Conservation (phyloP, 2,797 vertebrate species). For the Muscicapa striata region DNA sequence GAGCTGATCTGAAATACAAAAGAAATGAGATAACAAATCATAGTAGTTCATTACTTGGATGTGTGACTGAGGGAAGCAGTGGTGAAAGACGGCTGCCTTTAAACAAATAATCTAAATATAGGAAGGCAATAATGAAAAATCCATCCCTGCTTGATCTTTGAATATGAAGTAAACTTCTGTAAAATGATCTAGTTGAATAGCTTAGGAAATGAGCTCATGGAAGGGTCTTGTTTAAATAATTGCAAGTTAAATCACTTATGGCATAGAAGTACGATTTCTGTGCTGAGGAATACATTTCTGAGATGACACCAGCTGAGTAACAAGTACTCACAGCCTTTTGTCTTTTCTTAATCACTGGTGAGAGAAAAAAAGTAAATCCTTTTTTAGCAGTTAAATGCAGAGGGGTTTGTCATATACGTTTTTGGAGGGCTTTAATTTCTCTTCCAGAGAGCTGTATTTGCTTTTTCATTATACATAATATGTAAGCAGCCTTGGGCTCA, state of each 20-base stretch:
- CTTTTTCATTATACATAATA: neutral
- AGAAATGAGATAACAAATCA: neutral
- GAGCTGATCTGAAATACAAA: neutral
- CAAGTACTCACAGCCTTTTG: neutral
- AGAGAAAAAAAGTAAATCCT: neutral
- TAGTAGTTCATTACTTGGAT: neutral
- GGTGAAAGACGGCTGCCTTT: neutral
- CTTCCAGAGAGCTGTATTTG: neutral
- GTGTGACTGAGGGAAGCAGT: neutral
- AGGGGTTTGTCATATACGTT: rapidly evolving
- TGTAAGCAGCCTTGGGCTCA: neutral
- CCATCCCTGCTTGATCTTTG: neutral
- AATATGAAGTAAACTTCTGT: neutral
- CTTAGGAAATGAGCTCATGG: neutral
- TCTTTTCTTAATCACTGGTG: neutral
- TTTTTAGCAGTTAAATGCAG: neutral
- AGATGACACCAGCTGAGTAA: neutral
- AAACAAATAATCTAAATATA: neutral
- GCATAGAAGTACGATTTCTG: neutral
- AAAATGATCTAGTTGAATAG: neutral
- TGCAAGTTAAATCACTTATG: neutral
- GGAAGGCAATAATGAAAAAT: neutral
- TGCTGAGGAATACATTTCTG: neutral
- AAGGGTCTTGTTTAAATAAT: neutral
- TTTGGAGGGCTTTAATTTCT: neutral